Evolutionary conservation across 2,797 vertebrate species (phyloP).

Genomic region (Crenuchus spilurus): DNA sequence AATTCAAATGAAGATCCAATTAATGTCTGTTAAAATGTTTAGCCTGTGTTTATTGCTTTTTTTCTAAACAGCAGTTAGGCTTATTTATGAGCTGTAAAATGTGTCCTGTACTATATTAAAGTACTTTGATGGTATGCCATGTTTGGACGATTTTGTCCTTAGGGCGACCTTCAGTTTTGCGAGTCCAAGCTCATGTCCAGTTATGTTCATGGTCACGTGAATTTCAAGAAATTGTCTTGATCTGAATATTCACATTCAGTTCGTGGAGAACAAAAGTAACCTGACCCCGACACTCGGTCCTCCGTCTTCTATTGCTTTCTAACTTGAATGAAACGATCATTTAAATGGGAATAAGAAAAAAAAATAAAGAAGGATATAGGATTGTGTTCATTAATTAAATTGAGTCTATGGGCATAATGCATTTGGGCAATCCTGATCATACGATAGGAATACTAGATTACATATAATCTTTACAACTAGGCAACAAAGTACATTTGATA

Average conservation of each 20-base stretch:
- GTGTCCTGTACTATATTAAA: constrained; percentile 30
- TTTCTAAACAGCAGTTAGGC: constrained; percentile 4
- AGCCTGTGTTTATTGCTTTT: constrained; percentile 12
- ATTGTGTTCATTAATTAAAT: too few species aligned
- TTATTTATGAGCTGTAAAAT: constrained; percentile 34
- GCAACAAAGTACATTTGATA: too few species aligned
- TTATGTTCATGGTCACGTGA: constrained; percentile 51
- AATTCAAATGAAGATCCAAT: neutral
- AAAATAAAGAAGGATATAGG: too few species aligned
- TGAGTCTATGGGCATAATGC: too few species aligned
- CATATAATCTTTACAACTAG: too few species aligned
- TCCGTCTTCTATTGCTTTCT: too few species aligned
- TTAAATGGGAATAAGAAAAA: too few species aligned
- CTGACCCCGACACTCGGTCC: too few species aligned
- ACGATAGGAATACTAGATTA: too few species aligned
- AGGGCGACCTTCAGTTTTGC: neutral
- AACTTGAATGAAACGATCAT: too few species aligned
- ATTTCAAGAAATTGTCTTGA: constrained; percentile 5
- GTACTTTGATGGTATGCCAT: neutral
- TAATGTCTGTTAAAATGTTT: neutral
- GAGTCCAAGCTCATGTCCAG: constrained; percentile 65
- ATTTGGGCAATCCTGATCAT: too few species aligned
- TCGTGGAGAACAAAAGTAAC: too few species aligned
- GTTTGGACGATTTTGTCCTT: neutral
- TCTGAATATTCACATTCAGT: neutral